Percentiles rank a stretch among this genome's conserved stretches.
phyloP scores from a whole-genome alignment of 2,797 vertebrate species.

The Picus viridis region DNA sequence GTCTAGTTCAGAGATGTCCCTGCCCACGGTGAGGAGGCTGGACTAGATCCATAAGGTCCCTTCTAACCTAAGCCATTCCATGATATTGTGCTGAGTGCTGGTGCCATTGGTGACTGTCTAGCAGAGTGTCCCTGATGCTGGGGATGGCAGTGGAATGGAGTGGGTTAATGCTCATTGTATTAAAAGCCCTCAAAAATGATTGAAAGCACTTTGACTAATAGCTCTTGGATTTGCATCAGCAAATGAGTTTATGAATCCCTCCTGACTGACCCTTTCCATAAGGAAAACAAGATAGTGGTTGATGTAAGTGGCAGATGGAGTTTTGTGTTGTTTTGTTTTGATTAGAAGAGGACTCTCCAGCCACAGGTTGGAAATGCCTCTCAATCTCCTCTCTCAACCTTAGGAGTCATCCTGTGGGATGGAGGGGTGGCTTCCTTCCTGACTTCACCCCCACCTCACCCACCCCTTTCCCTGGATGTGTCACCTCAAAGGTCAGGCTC shows the following conservation, averaged over 20 bases:
- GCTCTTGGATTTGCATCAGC: background rate
- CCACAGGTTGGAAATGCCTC: background rate
- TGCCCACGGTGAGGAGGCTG: too few species aligned
- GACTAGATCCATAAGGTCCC: too few species aligned
- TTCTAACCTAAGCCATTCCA: too few species aligned
- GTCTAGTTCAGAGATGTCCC: too few species aligned
- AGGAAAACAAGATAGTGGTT: background rate
- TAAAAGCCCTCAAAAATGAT: background rate
- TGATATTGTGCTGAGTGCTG: background rate
- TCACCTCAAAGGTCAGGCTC: background rate
- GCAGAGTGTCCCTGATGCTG: background rate
- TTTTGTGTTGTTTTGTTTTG: background rate
- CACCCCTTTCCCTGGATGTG: background rate
- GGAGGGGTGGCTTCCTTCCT: background rate
- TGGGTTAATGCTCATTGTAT: background rate
- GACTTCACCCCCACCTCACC: background rate
- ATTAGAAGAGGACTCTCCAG: background rate
- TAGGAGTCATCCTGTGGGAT: background rate
- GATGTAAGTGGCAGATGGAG: background rate
- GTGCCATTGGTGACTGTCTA: background rate
- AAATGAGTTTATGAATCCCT: constrained; percentile 37
- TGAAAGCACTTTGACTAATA: constrained; percentile 23
- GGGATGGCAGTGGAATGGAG: background rate
- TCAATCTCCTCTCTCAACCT: background rate
- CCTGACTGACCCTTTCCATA: background rate